Conservation (phyloP, 2,888 invertebrate genomes). For the Acleris cristana region DNA sequence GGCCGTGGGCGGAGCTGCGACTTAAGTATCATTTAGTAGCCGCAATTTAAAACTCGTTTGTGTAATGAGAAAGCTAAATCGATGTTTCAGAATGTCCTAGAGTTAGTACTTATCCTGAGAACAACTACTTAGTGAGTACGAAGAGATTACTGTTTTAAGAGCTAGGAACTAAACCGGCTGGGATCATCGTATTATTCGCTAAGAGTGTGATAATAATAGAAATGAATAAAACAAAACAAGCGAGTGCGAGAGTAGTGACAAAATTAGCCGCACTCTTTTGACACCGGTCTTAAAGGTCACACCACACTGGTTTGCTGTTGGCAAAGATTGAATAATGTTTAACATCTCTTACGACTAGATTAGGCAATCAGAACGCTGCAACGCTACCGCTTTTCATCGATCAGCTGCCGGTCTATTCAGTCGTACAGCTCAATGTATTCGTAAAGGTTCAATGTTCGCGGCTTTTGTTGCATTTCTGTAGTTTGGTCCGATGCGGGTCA, state of each 20-base stretch:
- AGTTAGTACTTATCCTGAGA: background rate
- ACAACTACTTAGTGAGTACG: background rate
- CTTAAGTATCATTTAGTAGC: conserved; percentile 48
- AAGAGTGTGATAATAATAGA: background rate
- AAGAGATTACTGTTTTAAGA: background rate
- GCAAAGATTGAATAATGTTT: conserved; percentile 2
- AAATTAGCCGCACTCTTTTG: conserved; percentile 25
- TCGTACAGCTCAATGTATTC: conserved; percentile 20
- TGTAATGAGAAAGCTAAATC: conserved; percentile 36
- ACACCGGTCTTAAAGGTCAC: conserved; percentile 24
- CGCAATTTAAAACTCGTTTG: conserved; percentile 52
- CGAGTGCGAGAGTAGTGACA: conserved; percentile 4
- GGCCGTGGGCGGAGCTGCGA: conserved; percentile 47
- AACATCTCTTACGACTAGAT: background rate
- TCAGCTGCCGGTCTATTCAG: background rate
- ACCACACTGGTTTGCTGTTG: conserved; percentile 7
- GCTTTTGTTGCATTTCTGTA: conserved; percentile 22
- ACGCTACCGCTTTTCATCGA: conserved; percentile 27
- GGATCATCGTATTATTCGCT: background rate
- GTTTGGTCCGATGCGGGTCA: background rate
- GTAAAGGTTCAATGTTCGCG: conserved; percentile 31
- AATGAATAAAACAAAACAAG: background rate
- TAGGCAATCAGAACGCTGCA: conserved; percentile 11
- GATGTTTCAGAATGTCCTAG: background rate
- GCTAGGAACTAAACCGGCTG: background rate